Evolutionary conservation across 2,888 invertebrate species (phyloP), one percentile per base, ranked within the genome.

Genomic region (Alentia gelatinosa): DNA sequence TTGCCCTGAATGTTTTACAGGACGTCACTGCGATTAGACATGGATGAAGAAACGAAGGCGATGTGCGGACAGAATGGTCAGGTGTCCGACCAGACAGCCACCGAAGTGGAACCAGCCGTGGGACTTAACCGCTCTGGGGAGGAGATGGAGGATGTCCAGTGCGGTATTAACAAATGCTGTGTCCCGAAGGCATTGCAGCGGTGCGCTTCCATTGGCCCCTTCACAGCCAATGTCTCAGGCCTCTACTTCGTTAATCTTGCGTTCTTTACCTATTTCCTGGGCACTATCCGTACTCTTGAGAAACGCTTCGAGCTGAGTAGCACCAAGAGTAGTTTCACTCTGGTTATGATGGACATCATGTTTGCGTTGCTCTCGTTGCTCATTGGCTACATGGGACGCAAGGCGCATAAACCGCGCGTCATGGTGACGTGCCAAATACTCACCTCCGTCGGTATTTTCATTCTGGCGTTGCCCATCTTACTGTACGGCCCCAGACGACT

Each of bases 241-340:
- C 33, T 86, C 47, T 86, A 47, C 86, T 50, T 86, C 30, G 86
- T 86, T 0, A 86, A 86, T 30, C 33, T 86, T 1, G 86, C 86
- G 15, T 86, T 86, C 50, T 86, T 86, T 47, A 86, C 86, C 42
- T 86, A 86, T 33, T 86, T 33, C 86, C 30, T 86, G 12, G 92
- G 91, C 23, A 91, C 91, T 33, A 89, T 93, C 86, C 86, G 93
- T 26, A 93, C 93, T 23, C 37, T 93, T 30, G 93, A 93, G 90
- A 90, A 91, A 47, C 86, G 92, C 19, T 93, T 93, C 90, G 91
- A 92, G 9, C 91, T 93, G 90, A 68, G 89, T 68, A 92, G 92
- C 79, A 79, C 90, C 12, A 89, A 92, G 47, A 92, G 90, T 39
- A 92, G 93, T 39, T 39, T 93, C n/a, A 75, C 92, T 4, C 56